These are phyloP conservation scores for Pyrocephalus nanus DNA, from an alignment of 2,797 vertebrate genomes.

Conservation along the genomic window DNA sequence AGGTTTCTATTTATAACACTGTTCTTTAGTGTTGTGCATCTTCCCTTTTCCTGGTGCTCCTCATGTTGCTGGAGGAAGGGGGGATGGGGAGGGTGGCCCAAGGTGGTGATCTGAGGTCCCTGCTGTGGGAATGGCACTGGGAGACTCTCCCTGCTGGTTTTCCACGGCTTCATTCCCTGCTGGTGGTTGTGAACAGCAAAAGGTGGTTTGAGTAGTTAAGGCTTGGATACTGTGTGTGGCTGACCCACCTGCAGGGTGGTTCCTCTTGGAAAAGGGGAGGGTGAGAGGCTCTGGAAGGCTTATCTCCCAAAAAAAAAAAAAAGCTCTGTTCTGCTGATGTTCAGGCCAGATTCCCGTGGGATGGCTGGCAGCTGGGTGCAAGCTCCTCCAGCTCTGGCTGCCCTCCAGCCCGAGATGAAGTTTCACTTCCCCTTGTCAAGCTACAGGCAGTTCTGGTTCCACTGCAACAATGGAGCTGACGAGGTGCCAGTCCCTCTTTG, in stretches of 20 bases:
- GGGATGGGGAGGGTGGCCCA: not conserved
- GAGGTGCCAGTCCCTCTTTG: not conserved
- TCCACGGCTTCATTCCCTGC: rapidly evolving
- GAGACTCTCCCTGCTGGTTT: not conserved
- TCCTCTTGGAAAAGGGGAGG: not conserved
- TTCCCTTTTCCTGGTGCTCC: not conserved
- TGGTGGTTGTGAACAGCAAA: rapidly evolving
- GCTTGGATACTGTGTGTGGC: rapidly evolving
- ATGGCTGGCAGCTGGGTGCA: not conserved
- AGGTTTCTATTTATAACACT: not conserved
- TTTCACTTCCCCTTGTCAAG: slow-evolving; percentile 30
- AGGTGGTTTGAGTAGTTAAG: not conserved
- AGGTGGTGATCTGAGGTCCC: not conserved
- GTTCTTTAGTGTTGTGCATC: not conserved
- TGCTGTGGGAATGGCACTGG: not conserved
- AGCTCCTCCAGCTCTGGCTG: slow-evolving; percentile 1
- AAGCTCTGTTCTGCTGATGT: not conserved
- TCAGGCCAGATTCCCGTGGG: not conserved
- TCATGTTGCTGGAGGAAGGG: not conserved
- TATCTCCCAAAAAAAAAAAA: not conserved
- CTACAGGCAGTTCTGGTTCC: slow-evolving; percentile 34
- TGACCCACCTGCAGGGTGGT: not conserved
- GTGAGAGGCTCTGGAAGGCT: not conserved
- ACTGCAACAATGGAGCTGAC: not conserved
- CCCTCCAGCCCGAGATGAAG: not conserved